Evolutionary conservation across 1,140 invertebrate genomes (phyloP), one percentile per base, ranked within the genome.

Genomic region (Drosophila yakuba): DNA sequence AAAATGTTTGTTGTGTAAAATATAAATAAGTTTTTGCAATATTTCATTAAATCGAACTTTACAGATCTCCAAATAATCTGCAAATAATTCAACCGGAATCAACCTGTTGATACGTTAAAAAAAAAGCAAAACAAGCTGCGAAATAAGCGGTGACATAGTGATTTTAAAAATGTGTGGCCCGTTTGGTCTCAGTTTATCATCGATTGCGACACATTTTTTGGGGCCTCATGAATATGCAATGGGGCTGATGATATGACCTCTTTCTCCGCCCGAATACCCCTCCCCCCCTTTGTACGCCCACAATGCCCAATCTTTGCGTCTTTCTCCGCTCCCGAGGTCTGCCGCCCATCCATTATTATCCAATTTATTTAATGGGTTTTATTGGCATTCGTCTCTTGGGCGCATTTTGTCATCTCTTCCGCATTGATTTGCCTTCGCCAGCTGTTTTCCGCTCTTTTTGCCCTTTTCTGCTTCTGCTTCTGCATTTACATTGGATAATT

Each of bases 171-270:
- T 41, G 23, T 20, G 38, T 3, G 43, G 28, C 28, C 55, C 55
- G 20, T 35, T 48, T n/a, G 47, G 61, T 50, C 62, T 61, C 43
- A 32, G 52, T 75, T 57, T 62, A 63, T 58, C 54, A 45, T 54
- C 48, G 72, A 67, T 76, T 75, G 74, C 44, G 72, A 57, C 63
- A 60, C 45, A 60, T 44, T 41, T 41, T 73, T 75, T 39, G 14
- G 54, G 36, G 32, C 23, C 57, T 78, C 82, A 85, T 85, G 74
- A 86, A 86, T 85, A 85, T 86, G 82, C 78, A 78, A 62, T 77
- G 45, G 74, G 56, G 35, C 55, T 56, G 67, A 58, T 41, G 62
- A 66, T 17, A 56, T 45, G 68, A 71, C 67, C 67, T 41, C 64
- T 69, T 57, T 48, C 44, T 48, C 12, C 25, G 32, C 47, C 36